Evolutionary conservation across 2,888 invertebrate species (phyloP), one percentile per base, ranked within the genome.

Genomic region (Scaptomyza polygonia): DNA sequence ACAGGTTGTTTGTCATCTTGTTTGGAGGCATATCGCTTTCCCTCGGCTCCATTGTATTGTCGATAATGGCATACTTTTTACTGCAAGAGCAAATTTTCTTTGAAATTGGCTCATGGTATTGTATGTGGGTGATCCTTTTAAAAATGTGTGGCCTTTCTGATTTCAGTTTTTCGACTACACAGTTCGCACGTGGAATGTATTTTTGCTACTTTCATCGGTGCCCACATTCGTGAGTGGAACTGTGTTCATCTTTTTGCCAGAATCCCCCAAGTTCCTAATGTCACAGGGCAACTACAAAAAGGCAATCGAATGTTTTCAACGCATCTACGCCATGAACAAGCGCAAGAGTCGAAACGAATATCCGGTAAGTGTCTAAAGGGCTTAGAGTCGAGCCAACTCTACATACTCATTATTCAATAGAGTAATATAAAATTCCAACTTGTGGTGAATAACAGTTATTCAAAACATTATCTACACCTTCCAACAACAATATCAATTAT

Each of bases 21-120:
- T 93, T 94, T 65, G 92, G 94, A 11, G 95, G 95, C 34, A 91
- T 95, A 6, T 93, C 94, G 79, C 94, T 94, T 77, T 94, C 94
- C 47, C 79, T 94, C n/a, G 95, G 93, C 21, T 94, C 93, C 77
- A 92, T 94, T 59, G 89, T 94, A 5, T 92, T 95, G 59, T 95
- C 95, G 25, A 92, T 94, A 36, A 85, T 96, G 51, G 96, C 96
- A 5, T 95, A 95, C 94, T 89, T 93, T 3, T 90, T 96, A 30
- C 93, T 97, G 64, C 95, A 95, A 0, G 92, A 93, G 51, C 48
- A 51, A 9, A 44, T 83, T 12, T 45, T 14, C 12, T 73, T 80
- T 34, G 48, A 59, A 9, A 21, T 86, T 39, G 70, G 68, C 5
- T 0, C 21, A n/a, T 21, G 65, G 44, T 39, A 66, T 30, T 79